phyloP scores from a whole-genome alignment of 2,797 vertebrate species.

The Epinephelus malabaricus region DNA sequence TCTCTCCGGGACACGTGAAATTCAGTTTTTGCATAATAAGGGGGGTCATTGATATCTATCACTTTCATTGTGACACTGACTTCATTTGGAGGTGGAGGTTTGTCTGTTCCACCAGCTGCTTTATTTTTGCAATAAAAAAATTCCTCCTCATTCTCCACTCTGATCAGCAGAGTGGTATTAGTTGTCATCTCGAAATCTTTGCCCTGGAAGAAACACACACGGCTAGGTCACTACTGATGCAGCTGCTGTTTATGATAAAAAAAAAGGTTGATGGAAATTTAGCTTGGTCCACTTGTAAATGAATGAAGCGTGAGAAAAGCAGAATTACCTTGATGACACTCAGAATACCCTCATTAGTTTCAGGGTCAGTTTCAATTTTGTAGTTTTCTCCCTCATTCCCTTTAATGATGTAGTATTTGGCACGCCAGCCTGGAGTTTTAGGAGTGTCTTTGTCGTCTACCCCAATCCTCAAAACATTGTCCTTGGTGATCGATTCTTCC shows the following conservation, averaged over 20 bases:
- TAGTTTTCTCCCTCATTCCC: slow-evolving; percentile 86
- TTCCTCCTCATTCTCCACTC: slow-evolving; percentile 82
- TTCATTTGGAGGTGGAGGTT: accelerated
- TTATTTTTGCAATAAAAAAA: slow-evolving; percentile 76
- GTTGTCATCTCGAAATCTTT: slow-evolving; percentile 75
- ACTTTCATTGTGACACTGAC: slow-evolving; percentile 75
- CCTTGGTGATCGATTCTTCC: slow-evolving; percentile 63
- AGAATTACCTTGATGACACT: slow-evolving; percentile 86
- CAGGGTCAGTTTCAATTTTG: slow-evolving; percentile 83
- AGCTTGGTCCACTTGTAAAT: not conserved
- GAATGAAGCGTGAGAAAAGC: not conserved
- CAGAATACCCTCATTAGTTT: slow-evolving; percentile 89
- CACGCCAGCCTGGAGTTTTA: slow-evolving; percentile 83
- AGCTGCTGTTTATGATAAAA: not conserved
- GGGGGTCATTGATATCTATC: slow-evolving; percentile 81
- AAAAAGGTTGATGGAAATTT: not conserved
- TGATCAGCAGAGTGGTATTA: slow-evolving; percentile 64
- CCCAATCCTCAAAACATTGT: slow-evolving; percentile 73
- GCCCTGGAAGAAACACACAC: slow-evolving; percentile 73
- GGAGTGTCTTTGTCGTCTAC: slow-evolving; percentile 86
- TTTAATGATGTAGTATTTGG: slow-evolving; percentile 78
- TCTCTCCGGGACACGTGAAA: slow-evolving; percentile 74
- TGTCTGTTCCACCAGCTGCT: accelerated
- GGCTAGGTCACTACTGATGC: not conserved
- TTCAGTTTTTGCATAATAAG: slow-evolving; percentile 69